These are phyloP conservation scores for Villa cingulata DNA, from an alignment of 2,888 invertebrate genomes.

Conservation along the genomic window DNA sequence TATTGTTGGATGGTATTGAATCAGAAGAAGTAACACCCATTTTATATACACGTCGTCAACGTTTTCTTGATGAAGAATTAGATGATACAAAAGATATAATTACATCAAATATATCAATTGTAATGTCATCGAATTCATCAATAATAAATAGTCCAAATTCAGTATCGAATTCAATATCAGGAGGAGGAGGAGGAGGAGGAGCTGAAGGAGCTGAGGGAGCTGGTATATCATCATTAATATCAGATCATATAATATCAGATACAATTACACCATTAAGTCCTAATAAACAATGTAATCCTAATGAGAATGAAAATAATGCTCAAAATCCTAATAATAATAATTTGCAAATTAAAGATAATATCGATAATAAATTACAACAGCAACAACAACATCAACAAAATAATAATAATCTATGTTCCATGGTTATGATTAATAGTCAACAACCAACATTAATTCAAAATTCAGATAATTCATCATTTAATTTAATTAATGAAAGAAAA, in stretches of 20 bases:
- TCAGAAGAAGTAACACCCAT: slow-evolving; percentile 52
- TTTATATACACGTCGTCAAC: slow-evolving; percentile 50
- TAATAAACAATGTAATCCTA: neutral
- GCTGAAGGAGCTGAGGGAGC: neutral
- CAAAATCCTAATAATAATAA: neutral
- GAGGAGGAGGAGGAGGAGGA: neutral
- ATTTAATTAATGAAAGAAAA: no score
- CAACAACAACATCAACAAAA: neutral
- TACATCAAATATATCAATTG: slow-evolving; percentile 25
- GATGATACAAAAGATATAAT: slow-evolving; percentile 35
- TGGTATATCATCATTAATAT: neutral
- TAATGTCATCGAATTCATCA: slow-evolving; percentile 3
- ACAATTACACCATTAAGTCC: neutral
- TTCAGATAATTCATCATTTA: no score
- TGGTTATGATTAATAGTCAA: no score
- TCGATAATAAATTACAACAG: neutral
- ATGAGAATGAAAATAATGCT: neutral
- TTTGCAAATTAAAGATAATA: neutral
- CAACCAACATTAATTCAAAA: no score
- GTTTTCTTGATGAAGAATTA: slow-evolving; percentile 33
- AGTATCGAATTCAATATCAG: slow-evolving; percentile 2
- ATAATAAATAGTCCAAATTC: neutral
- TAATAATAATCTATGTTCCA: no score
- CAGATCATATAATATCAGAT: neutral
- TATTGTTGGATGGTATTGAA: slow-evolving; percentile 63